Conservation (phyloP, 2,113 vertebrate species). For the Neoarius graeffei region DNA sequence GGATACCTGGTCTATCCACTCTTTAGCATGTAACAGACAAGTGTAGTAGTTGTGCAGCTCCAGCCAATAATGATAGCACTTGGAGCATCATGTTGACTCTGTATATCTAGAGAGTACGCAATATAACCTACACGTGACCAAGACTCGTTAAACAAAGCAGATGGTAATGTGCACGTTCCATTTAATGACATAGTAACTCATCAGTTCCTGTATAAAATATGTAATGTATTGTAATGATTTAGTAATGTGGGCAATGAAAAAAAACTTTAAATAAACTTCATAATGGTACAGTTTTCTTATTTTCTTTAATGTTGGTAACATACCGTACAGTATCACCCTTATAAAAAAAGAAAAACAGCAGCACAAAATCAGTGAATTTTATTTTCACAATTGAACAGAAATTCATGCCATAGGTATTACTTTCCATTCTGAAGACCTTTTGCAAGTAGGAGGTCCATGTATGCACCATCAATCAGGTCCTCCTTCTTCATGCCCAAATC, state of each 20-base stretch:
- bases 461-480: conserved; percentile 78
- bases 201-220: neutral
- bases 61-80: neutral
- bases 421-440: conserved; percentile 45
- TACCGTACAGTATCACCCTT: neutral
- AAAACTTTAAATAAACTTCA: conserved; percentile 4
- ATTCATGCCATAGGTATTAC: neutral
- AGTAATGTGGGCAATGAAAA: neutral
- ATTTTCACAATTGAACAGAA: neutral
- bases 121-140: neutral
- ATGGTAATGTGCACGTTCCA: neutral
- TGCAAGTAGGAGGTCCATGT: conserved; percentile 77
- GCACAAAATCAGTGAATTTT: neutral
- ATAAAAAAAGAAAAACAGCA: neutral
- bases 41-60: neutral
- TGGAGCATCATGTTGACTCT: neutral
- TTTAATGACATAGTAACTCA: neutral
- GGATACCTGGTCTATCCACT: conserved; percentile 69
- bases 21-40: neutral
- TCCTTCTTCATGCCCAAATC: conserved; percentile 69
- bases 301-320: neutral
- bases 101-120: neutral
- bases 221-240: neutral
- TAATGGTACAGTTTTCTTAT: neutral
- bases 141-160: neutral